These are phyloP conservation scores for Aspiorhynchus laticeps DNA, from an alignment of 2,113 vertebrate genomes.

Conservation along the genomic window DNA sequence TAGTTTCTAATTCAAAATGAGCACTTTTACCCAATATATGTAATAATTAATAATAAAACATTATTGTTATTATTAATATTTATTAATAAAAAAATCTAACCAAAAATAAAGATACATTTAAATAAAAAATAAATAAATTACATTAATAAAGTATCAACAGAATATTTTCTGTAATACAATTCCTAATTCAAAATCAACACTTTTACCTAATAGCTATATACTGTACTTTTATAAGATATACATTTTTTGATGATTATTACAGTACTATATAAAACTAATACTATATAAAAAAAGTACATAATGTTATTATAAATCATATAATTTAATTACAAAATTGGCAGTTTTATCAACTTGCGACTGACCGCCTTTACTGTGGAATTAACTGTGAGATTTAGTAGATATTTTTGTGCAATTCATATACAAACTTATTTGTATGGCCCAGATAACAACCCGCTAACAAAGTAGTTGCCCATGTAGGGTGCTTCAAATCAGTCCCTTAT, in stretches of 20 bases:
- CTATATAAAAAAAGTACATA: too few species aligned
- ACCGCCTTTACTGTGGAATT: too few species aligned
- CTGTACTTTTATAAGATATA: not conserved
- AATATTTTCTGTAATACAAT: not conserved
- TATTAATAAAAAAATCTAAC: not conserved
- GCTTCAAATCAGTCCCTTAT: not conserved
- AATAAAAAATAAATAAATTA: not conserved
- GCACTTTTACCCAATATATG: not conserved
- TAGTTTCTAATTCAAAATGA: not conserved
- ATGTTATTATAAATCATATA: too few species aligned
- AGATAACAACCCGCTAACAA: not conserved
- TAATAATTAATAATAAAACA: too few species aligned
- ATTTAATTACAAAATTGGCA: too few species aligned
- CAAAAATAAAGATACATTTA: not conserved
- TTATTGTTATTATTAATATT: not conserved
- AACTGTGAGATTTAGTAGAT: too few species aligned
- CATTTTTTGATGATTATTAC: not conserved
- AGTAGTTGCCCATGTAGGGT: not conserved
- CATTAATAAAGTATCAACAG: not conserved
- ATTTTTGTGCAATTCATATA: not conserved
- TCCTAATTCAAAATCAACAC: not conserved
- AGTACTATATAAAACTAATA: not conserved
- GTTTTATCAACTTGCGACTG: too few species aligned
- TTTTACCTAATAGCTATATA: not conserved
- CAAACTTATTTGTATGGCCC: not conserved